These are phyloP conservation scores for Acrossocheilus fasciatus DNA, from an alignment of 2,797 vertebrate species.

Conservation along the genomic window DNA sequence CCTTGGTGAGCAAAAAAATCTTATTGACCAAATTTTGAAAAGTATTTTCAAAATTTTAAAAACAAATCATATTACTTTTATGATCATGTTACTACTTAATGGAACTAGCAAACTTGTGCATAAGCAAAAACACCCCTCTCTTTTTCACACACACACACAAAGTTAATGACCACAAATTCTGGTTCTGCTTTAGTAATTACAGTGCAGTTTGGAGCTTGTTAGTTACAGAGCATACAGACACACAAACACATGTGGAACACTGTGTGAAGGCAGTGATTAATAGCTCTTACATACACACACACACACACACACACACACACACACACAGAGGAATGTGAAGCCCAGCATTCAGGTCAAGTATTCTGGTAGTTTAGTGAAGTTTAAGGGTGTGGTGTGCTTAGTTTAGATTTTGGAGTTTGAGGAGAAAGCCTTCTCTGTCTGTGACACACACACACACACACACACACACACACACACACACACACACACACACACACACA, in stretches of 20 bases:
- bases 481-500: not conserved
- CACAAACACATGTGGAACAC: conserved; percentile 27
- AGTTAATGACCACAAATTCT: conserved; percentile 1
- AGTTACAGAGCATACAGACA: conserved; percentile 17
- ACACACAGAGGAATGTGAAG: conserved; percentile 31
- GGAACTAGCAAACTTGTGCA: not conserved
- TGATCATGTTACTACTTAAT: not conserved
- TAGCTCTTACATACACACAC: not conserved
- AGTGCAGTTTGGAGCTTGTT: conserved; percentile 12
- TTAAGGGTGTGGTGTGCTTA: conserved; percentile 40
- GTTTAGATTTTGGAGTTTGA: conserved; percentile 36
- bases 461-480: not conserved
- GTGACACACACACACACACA: not conserved
- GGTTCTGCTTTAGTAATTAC: conserved; percentile 42
- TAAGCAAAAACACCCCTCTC: not conserved
- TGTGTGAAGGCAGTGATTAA: conserved; percentile 22
- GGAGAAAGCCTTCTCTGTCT: conserved; percentile 31
- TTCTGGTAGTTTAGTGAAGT: conserved; percentile 40
- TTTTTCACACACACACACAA: not conserved
- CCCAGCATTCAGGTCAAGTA: conserved; percentile 29
- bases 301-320: not conserved
- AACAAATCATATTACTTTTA: no score
- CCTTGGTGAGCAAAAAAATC: not conserved
- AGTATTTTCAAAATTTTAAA: not conserved
- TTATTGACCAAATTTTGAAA: not conserved